A percentile compares a stretch with the other conserved stretches of the same genome.
Evolutionary conservation across 1,140 invertebrate genomes (phyloP).

Genomic region (Gonatopus flavifemur): DNA sequence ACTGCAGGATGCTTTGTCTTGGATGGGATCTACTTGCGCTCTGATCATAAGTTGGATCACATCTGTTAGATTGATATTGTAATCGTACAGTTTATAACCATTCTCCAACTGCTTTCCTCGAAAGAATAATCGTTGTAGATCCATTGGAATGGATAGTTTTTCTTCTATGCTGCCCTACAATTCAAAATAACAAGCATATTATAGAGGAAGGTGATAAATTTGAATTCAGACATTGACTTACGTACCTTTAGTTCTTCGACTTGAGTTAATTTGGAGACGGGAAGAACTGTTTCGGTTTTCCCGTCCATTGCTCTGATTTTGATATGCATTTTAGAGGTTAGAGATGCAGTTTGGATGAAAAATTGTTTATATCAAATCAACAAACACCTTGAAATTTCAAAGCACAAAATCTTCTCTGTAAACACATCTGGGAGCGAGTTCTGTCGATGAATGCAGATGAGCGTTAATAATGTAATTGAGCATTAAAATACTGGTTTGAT

Average conservation of each 20-base stretch:
- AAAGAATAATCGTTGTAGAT: constrained; percentile 72
- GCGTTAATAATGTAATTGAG: no score
- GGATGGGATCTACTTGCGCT: constrained; percentile 26
- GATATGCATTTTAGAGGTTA: constrained; percentile 67
- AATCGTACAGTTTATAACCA: constrained; percentile 76
- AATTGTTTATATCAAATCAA: no score
- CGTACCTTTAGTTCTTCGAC: constrained; percentile 59
- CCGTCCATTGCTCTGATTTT: constrained; percentile 64
- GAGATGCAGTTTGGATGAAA: no score
- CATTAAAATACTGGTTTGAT: no score
- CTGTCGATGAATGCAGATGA: no score
- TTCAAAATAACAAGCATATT: not conserved
- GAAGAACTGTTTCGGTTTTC: constrained; percentile 54
- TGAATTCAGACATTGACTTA: constrained; percentile 1
- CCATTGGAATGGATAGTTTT: constrained; percentile 62
- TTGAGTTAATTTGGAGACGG: constrained; percentile 62
- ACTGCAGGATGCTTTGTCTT: constrained; percentile 17
- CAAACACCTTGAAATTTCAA: no score
- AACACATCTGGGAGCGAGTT: no score
- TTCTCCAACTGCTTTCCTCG: constrained; percentile 79
- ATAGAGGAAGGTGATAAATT: not conserved
- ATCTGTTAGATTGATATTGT: constrained; percentile 78
- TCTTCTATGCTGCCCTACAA: constrained; percentile 55
- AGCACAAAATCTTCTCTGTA: no score
- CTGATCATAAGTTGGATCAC: constrained; percentile 68